Evolutionary conservation across 2,113 vertebrate genomes (phyloP), one percentile per base, ranked within the genome.

Genomic region (Cromileptes altivelis): DNA sequence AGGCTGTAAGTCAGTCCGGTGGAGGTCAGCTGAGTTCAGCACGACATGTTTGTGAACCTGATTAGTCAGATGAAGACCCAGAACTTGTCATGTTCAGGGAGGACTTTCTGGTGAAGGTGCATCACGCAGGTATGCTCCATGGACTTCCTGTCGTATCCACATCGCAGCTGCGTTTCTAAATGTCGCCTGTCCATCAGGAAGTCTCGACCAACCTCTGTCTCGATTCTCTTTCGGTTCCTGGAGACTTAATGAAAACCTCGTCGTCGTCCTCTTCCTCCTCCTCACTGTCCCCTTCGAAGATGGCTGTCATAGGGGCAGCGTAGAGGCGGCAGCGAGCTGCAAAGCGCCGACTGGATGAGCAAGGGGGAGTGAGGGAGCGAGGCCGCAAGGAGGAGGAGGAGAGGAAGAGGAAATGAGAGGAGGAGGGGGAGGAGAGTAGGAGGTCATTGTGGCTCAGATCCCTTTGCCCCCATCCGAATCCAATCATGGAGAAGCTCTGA

Each of bases 221-320:
- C 3, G 45, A 27, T 37, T 63, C 62, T 49, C 42, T 40, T 5
- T 25, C 14, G 8, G 6, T 15, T 70, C 17, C 61, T 9, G 47
- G 21, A 8, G 84, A 25, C 55, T 49, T 25, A 0, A 15, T 18
- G 12, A 89, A 83, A 18, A 79, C 79, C 9, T 89, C 71, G 0
- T 84, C 78, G 0, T 83, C 62, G 0, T 56, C 84, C 0, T 91
- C 91, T 37, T 37, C 33, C 40, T 97, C 96, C 0, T 88, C 87
- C 45, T 99, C 97, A 4, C 95, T 95, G 6, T 97, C 97, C 5
- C 93, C 95, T 81, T 99, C 98, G 0, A 95, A 96, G 88, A 99
- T 99, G 88, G 97, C 97, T 0, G 97, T 97, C 98, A 99, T 98
- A 33, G 97, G 97, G 77, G 97, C 95, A 74, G 97, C 97, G 70